These are phyloP conservation scores for Patiria miniata DNA, from an alignment of 35 echinoderm and acorn worm species.

Conservation along the genomic window DNA sequence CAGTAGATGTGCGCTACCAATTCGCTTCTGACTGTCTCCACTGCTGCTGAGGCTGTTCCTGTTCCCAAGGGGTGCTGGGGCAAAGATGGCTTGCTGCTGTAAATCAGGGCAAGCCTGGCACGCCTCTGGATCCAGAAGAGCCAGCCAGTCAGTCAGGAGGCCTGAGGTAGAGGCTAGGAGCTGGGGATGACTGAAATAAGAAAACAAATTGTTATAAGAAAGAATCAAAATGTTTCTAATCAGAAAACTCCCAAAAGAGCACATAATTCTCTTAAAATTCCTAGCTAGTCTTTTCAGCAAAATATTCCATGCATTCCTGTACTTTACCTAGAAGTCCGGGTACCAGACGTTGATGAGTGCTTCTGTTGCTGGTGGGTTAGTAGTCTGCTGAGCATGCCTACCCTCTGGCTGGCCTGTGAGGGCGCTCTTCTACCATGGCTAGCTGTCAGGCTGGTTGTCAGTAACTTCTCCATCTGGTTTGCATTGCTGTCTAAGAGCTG, in stretches of 20 bases:
- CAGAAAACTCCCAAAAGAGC: no score
- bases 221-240: background rate
- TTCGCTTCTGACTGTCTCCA: background rate
- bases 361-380: background rate
- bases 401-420: background rate
- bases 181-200: background rate
- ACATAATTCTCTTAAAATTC: no score
- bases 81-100: conserved; percentile 71
- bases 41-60: background rate
- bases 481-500: background rate
- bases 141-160: conserved; percentile 71
- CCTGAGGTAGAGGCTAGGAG: conserved; percentile 56
- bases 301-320: background rate
- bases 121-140: conserved; percentile 73
- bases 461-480: background rate
- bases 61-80: background rate
- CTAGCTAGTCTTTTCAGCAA: background rate
- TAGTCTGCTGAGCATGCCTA: background rate
- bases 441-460: background rate
- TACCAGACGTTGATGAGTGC: background rate
- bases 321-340: background rate
- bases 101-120: conserved; percentile 57
- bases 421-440: background rate
- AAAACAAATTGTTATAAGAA: background rate
- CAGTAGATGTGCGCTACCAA: conserved; percentile 68